A percentile compares a stretch with the other conserved stretches of the same genome.
Conservation (phyloP, 2,113 vertebrate species). For the Anthoscopus minutus region DNA sequence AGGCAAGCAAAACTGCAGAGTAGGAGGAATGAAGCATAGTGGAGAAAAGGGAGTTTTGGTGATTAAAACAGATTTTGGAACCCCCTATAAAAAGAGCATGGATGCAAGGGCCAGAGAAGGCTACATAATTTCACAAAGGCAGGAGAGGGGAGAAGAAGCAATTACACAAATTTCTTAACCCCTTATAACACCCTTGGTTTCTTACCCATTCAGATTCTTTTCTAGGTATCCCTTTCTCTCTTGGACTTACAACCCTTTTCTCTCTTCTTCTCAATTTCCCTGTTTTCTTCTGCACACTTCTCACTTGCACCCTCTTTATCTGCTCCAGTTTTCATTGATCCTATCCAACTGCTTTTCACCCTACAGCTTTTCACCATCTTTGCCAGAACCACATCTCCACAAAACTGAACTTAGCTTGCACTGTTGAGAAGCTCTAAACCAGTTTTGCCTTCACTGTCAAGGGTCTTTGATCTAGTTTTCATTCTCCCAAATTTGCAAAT, state of each 20-base stretch:
- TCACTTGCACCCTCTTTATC: not conserved
- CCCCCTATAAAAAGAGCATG: rapidly evolving
- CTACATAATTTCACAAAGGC: not conserved
- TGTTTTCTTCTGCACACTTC: not conserved
- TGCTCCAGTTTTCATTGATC: not conserved
- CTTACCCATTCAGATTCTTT: not conserved
- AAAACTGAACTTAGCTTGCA: not conserved
- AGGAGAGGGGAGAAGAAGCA: not conserved
- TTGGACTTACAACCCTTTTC: rapidly evolving
- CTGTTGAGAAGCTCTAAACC: not conserved
- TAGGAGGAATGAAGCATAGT: not conserved
- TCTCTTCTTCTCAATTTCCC: not conserved
- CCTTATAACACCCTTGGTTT: not conserved
- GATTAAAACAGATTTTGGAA: not conserved
- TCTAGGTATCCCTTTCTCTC: not conserved
- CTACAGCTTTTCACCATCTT: not conserved
- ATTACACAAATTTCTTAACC: not conserved
- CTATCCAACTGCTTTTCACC: not conserved
- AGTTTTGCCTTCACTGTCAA: not conserved
- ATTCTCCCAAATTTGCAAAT: not conserved
- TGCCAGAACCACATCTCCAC: not conserved
- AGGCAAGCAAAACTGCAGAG: not conserved
- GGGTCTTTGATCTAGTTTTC: not conserved
- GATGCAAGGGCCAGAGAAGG: not conserved
- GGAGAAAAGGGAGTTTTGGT: not conserved